These are phyloP conservation scores for Spialia ferax DNA, from an alignment of 2,888 invertebrate genomes.

Conservation along the genomic window DNA sequence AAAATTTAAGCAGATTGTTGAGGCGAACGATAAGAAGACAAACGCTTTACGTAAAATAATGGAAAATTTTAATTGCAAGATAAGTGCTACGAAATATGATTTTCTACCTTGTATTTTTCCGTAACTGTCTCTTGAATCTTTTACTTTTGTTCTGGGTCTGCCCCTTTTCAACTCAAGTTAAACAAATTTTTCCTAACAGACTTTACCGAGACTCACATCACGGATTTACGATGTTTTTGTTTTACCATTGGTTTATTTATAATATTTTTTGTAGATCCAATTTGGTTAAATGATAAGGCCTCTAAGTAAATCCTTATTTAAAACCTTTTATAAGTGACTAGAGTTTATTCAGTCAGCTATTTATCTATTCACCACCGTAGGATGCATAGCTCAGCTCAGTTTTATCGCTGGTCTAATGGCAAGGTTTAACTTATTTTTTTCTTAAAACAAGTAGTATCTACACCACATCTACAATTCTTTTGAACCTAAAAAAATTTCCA, in stretches of 20 bases:
- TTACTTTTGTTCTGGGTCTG: conserved; percentile 68
- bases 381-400: too few species aligned
- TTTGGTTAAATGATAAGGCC: not conserved
- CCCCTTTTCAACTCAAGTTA: conserved; percentile 78
- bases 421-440: too few species aligned
- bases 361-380: too few species aligned
- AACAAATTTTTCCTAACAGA: conserved; percentile 81
- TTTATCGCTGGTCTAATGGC: too few species aligned
- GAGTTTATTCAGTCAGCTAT: too few species aligned
- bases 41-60: conserved; percentile 43
- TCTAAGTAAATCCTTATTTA: not conserved
- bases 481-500: too few species aligned
- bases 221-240: conserved; percentile 76
- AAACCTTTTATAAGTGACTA: too few species aligned
- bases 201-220: conserved; percentile 74
- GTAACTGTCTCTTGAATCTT: conserved; percentile 71
- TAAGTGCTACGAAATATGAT: conserved; percentile 70
- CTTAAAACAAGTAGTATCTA: too few species aligned
- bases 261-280: not conserved
- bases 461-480: too few species aligned
- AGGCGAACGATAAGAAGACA: conserved; percentile 30
- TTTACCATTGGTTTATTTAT: conserved; percentile 66
- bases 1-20: conserved; percentile 30
- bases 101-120: conserved; percentile 62
- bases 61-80: conserved; percentile 71